Conservation (phyloP, 2,113 vertebrate genomes). For the Bufo gargarizans region DNA sequence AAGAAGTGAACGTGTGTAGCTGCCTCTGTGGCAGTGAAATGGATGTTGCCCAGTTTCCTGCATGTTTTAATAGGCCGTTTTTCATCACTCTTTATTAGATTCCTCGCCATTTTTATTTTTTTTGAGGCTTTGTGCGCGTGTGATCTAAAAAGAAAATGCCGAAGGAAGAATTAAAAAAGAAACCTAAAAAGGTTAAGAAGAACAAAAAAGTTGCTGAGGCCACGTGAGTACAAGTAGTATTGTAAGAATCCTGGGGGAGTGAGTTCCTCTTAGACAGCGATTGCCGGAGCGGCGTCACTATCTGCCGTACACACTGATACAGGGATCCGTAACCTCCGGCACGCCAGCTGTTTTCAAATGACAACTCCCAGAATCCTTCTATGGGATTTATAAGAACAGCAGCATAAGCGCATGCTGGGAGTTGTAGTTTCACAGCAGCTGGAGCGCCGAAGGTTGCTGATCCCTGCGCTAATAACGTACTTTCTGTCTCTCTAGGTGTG, state of each 20-base stretch:
- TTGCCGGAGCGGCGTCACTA: neutral
- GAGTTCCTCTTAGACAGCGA: neutral
- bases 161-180: neutral
- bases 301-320: neutral
- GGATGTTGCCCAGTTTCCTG: neutral
- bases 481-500: neutral
- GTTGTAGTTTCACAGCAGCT: too few species aligned
- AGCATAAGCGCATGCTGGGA: too few species aligned
- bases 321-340: too few species aligned
- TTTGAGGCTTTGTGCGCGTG: neutral
- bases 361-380: too few species aligned
- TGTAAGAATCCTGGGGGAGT: neutral
- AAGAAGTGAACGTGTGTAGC: too few species aligned
- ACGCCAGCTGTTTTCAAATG: too few species aligned
- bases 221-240: neutral
- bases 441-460: too few species aligned
- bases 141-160: neutral
- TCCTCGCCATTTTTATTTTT: neutral
- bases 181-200: conserved; percentile 13
- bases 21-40: neutral
- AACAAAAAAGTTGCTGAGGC: neutral
- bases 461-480: too few species aligned
- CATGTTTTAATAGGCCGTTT: neutral
- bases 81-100: neutral
- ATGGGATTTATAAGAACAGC: too few species aligned